Conservation (phyloP, 2,113 vertebrate genomes). For the Phycodurus eques region DNA sequence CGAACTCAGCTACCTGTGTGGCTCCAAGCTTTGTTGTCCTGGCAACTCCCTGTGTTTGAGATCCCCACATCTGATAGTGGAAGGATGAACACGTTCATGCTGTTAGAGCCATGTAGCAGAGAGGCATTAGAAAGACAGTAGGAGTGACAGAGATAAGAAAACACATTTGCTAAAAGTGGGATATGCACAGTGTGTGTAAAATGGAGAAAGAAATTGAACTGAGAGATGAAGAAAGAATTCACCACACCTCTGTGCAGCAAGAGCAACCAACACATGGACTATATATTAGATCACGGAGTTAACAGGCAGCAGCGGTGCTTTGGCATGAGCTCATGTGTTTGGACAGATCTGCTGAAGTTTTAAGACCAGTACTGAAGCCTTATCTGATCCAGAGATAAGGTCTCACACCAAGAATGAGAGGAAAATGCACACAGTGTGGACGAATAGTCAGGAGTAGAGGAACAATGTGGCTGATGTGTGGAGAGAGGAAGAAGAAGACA, state of each 20-base stretch:
- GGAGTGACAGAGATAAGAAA: background rate
- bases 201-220: constrained; percentile 12
- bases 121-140: background rate
- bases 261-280: constrained; percentile 57
- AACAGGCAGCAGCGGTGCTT: constrained; percentile 58
- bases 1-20: constrained; percentile 49
- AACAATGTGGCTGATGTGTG: constrained; percentile 4
- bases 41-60: constrained; percentile 54
- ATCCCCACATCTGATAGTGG: constrained; percentile 57
- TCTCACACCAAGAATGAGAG: constrained; percentile 54
- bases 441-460: constrained; percentile 25
- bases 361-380: constrained; percentile 62
- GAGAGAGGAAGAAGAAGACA: constrained; percentile 26
- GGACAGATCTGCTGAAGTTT: constrained; percentile 70
- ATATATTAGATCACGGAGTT: constrained; percentile 64
- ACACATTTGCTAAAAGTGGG: background rate
- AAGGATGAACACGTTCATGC: constrained; percentile 57
- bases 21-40: constrained; percentile 58
- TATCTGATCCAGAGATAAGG: constrained; percentile 69
- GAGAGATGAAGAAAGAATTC: constrained; percentile 29
- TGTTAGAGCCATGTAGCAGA: constrained; percentile 24
- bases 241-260: constrained; percentile 30
- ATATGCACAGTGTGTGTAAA: constrained; percentile 10
- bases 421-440: constrained; percentile 56
- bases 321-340: constrained; percentile 74